Percentiles rank a stretch among this genome's conserved stretches.
Conservation (phyloP, 1,140 invertebrate species). For the Pogonomyrmex californicus region DNA sequence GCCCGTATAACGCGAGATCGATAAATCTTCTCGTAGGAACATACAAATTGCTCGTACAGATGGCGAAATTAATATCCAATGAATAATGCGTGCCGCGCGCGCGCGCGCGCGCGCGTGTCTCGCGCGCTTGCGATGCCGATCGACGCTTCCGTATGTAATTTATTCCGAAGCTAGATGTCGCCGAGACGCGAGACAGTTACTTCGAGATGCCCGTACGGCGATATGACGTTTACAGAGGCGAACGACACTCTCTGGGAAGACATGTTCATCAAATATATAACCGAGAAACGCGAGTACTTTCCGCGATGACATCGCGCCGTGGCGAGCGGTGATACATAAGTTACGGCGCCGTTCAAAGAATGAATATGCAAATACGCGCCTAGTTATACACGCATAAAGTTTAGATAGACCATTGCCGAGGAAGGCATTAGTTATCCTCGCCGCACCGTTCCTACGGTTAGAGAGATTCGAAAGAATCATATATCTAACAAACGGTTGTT, state of each 20-base stretch:
- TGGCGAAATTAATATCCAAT: conserved; percentile 60
- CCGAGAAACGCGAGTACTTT: conserved; percentile 27
- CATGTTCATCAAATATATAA: conserved; percentile 48
- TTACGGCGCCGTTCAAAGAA: conserved; percentile 38
- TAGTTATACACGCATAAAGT: conserved; percentile 36
- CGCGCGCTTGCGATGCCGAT: conserved; percentile 40
- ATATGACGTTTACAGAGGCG: conserved; percentile 54
- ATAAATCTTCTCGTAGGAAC: conserved; percentile 48
- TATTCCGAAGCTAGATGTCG: conserved; percentile 55
- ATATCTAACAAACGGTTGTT: not conserved
- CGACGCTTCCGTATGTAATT: conserved; percentile 51
- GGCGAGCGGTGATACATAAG: conserved; percentile 33
- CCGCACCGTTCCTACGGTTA: not conserved
- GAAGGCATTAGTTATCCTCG: conserved; percentile 39
- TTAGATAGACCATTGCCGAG: conserved; percentile 47
- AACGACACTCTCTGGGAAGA: conserved; percentile 32
- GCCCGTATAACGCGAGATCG: conserved; percentile 34
- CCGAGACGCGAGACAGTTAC: conserved; percentile 49
- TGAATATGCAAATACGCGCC: conserved; percentile 23
- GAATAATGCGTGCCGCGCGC: conserved; percentile 38
- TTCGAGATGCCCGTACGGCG: conserved; percentile 32
- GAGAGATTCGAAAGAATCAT: not conserved
- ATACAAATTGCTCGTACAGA: conserved; percentile 45
- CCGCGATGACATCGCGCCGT: conserved; percentile 8
- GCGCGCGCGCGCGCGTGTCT: not conserved